phyloP scores from a whole-genome alignment of 2,888 invertebrate species.

The Agonopterix arenella region DNA sequence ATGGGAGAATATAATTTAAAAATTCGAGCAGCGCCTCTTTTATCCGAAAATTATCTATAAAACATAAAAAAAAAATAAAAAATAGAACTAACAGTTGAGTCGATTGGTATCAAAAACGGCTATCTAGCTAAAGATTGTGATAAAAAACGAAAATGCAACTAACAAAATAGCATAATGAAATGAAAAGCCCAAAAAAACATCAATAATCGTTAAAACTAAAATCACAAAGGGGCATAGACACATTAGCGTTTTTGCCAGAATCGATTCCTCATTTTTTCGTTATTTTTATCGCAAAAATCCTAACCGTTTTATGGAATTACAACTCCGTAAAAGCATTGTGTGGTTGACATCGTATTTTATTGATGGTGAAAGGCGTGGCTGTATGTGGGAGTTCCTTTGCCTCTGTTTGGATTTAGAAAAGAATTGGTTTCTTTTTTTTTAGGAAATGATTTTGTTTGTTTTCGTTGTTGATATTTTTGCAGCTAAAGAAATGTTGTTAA shows the following conservation, averaged over 20 bases:
- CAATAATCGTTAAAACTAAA: conserved; percentile 8
- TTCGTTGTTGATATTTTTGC: neutral
- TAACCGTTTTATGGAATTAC: conserved; percentile 31
- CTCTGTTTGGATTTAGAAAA: conserved; percentile 13
- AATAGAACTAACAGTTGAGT: no score
- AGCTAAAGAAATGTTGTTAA: no score
- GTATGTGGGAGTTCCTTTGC: conserved; percentile 34
- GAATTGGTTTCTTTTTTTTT: neutral
- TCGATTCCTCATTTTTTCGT: conserved; percentile 26
- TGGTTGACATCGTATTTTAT: conserved; percentile 36
- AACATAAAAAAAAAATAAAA: no score
- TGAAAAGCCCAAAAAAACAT: conserved; percentile 2
- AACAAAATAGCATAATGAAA: neutral
- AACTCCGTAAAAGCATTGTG: conserved; percentile 31
- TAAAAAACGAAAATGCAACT: neutral
- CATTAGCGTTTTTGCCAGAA: conserved; percentile 17
- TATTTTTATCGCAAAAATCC: conserved; percentile 19
- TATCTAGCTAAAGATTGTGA: neutral
- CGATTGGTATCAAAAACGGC: no score
- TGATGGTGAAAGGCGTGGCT: conserved; percentile 49
- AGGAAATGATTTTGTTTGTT: neutral
- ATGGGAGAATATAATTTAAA: no score
- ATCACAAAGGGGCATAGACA: conserved; percentile 16
- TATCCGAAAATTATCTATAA: no score
- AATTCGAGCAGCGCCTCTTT: no score